Evolutionary conservation across 2,888 invertebrate genomes (phyloP), one percentile per base, ranked within the genome.

Genomic region (Stenolophus ochropezus): DNA sequence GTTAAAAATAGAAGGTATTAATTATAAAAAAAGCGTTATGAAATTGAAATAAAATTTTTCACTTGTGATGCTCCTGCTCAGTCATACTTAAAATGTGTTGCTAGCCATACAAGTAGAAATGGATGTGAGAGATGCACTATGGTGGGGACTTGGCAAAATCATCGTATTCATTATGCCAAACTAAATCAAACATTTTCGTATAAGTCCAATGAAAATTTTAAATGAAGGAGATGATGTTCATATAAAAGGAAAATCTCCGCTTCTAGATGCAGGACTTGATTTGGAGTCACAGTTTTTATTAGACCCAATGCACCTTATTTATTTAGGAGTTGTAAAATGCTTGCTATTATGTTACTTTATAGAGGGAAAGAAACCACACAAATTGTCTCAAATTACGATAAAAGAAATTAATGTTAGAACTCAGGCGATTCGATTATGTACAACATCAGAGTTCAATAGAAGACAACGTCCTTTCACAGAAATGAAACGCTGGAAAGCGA

Each of bases 401-500:
- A 65, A n/a, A n/a, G n/a, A n/a, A n/a, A n/a, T 65, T 25, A 65
- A 33, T 65, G 25, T 27, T 65, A 65, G 27, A 65, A 27, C 27
- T 0, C 27, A 25, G 3, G 14, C 3, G 8, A 65, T 65, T 27
- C n/a, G 27, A 16, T 16, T 27, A 65, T 65, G 25, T 33, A 25
- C 25, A 65, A 25, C 27, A 65, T 27, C 65, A 0, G 65, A 65
- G 27, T 65, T 65, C 27, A 11, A 14, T 2, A n/a, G 65, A 2
- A 65, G 14, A 65, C 27, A 27, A 27, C 25, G 65, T n/a, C 27
- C 65, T 0, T 27, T 65, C 27, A 27, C 5, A 27, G 65, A 65
- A 65, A 65, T 65, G 3, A 65, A 65, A 65, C 25, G 65, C 2
- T 65, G 27, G 65, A 65, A 65, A 65, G 65, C 65, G 27, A 65